Base-by-base conservation (phyloP, 2,113 vertebrate species). In the Amphiprion ocellaris region DNA sequence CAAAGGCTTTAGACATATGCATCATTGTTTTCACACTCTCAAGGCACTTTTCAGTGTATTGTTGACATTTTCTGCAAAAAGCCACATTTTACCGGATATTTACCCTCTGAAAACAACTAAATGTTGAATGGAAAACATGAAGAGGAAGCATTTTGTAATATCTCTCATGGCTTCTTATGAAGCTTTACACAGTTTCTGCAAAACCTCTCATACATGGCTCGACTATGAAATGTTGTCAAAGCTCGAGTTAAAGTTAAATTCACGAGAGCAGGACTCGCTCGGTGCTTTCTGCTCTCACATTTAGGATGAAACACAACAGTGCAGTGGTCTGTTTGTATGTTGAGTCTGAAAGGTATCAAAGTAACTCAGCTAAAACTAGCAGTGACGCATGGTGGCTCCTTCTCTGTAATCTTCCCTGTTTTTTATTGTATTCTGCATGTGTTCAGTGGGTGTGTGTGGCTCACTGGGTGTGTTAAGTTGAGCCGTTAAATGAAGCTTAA, bases 401-500 rank as follows among this genome's bases (percentile, higher is more conserved):
- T 33, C 16, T 70, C 19, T 21, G 30, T n/a, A n/a, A 28, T 59
- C 37, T 65, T 19, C 21, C 21, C 21, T 21, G 21, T 28, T 70
- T 47, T 62, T 46, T 52, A 10, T 50, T 16, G 17, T n/a, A 49
- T 24, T 61, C 33, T 58, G 62, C 46, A 8, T n/a, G 15, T 23
- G 50, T n/a, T 2, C 0, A 52, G 26, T 19, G 41, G 7, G 12
- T 59, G 46, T 70, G 80, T 68, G 53, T 10, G 50, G 62, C 30
- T 50, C 11, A 4, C 33, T n/a, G 73, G n/a, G 71, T 52, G 77
- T 53, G 68, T 62, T 21, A 30, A 39, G 9, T 49, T 61, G 28
- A 64, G 44, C 30, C 2, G 46, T 46, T 73, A 60, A 79, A 66
- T 61, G 15, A 71, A 79, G 47, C 41, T 64, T 72, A 28, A 54